phyloP scores from a whole-genome alignment of 92 coral and sea anemone species.

The Zoanthus sansibaricus region DNA sequence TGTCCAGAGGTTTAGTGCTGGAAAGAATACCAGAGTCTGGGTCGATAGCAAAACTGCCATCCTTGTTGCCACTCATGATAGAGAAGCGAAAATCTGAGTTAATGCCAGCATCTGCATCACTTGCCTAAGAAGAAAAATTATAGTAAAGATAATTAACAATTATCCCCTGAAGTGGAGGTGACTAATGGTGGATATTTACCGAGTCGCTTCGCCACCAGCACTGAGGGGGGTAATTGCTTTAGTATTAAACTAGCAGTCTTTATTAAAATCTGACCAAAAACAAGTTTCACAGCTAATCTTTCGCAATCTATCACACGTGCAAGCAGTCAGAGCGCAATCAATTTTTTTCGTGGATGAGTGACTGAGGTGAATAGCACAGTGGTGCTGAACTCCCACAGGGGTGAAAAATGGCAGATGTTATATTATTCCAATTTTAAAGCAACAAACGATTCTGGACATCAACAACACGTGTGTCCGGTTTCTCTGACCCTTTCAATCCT shows the following conservation, averaged over 20 bases:
- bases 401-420: constrained; percentile 6
- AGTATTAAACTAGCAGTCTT: no score
- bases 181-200: no score
- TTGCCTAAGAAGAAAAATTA: constrained; percentile 68
- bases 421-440: neutral
- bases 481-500: constrained; percentile 7
- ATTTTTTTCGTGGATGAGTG: no score
- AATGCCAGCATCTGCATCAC: constrained; percentile 83
- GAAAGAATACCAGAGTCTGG: constrained; percentile 77
- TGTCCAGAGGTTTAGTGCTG: constrained; percentile 76
- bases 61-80: constrained; percentile 81
- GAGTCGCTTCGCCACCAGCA: no score
- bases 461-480: constrained; percentile 25
- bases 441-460: neutral
- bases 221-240: no score
- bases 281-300: no score
- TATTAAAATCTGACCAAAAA: no score
- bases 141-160: no score
- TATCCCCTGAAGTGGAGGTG: no score
- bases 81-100: constrained; percentile 81
- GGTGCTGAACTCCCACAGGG: neutral
- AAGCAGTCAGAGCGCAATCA: no score
- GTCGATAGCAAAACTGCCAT: constrained; percentile 72
- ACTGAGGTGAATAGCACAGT: neutral
- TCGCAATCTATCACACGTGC: no score